These are phyloP conservation scores for Bubo blakistoni DNA, from an alignment of 2,113 vertebrate genomes.

Conservation along the genomic window DNA sequence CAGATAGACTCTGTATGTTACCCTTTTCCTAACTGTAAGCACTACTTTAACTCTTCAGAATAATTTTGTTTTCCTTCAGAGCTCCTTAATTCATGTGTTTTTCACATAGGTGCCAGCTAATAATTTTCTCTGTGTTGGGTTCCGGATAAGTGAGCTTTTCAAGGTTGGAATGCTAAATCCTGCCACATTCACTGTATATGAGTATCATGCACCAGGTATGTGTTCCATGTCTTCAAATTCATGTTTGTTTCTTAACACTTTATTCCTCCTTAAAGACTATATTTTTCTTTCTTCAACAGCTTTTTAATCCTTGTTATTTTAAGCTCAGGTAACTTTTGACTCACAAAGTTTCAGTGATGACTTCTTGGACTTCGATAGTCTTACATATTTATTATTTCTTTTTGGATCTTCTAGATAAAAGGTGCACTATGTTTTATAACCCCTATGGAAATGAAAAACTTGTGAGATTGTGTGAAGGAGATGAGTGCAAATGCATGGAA, in stretches of 20 bases:
- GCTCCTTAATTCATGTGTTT: neutral
- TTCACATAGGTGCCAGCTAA: constrained; percentile 75
- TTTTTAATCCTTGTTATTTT: neutral
- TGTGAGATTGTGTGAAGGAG: constrained; percentile 81
- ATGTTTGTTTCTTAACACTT: neutral
- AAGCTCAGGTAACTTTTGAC: neutral
- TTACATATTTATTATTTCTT: neutral
- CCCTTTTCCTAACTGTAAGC: neutral
- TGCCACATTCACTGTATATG: constrained; percentile 81
- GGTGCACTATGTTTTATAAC: constrained; percentile 81
- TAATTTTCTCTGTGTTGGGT: constrained; percentile 75
- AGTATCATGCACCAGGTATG: constrained; percentile 79
- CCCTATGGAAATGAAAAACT: constrained; percentile 73
- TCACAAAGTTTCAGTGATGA: neutral
- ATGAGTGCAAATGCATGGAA: constrained; percentile 86
- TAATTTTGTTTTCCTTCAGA: neutral
- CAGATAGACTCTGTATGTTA: constrained; percentile 81
- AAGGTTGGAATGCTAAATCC: constrained; percentile 73
- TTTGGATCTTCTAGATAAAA: constrained; percentile 74
- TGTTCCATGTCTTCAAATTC: neutral
- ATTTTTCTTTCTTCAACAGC: neutral
- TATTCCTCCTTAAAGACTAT: neutral
- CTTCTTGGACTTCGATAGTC: neutral
- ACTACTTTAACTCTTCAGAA: neutral
- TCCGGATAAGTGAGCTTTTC: constrained; percentile 78